phyloP scores from a whole-genome alignment of 2,888 invertebrate species.

The Buathra laborator region DNA sequence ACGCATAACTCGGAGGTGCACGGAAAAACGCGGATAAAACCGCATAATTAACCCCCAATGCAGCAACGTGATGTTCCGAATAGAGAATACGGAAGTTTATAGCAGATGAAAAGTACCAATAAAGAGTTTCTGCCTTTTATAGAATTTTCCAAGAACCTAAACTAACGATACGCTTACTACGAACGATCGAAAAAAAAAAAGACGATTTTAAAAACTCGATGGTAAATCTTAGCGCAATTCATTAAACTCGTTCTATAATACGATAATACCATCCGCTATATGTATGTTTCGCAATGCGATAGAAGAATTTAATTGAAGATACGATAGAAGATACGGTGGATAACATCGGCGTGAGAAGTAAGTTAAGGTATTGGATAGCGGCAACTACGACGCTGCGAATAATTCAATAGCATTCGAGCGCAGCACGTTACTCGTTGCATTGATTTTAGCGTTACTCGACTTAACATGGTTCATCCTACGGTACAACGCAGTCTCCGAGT shows the following conservation, averaged over 20 bases:
- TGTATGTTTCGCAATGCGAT: neutral
- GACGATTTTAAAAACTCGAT: too few relatives aligned
- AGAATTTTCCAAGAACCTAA: too few relatives aligned
- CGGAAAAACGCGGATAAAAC: too few relatives aligned
- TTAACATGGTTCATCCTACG: slow-evolving; percentile 32
- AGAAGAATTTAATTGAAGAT: slow-evolving; percentile 36
- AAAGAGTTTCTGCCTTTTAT: too few relatives aligned
- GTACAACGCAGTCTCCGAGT: neutral
- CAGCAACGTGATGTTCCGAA: too few relatives aligned
- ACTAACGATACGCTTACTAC: too few relatives aligned
- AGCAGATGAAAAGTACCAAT: too few relatives aligned
- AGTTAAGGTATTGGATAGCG: neutral
- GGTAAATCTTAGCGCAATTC: neutral
- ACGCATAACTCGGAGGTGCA: too few relatives aligned
- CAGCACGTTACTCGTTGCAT: slow-evolving; percentile 66
- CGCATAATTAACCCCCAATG: too few relatives aligned
- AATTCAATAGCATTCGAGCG: slow-evolving; percentile 30
- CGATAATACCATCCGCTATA: neutral
- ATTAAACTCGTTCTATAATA: neutral
- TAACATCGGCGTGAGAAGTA: neutral
- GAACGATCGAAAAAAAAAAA: too few relatives aligned
- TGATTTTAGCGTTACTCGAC: slow-evolving; percentile 69
- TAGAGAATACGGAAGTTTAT: too few relatives aligned
- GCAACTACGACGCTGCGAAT: slow-evolving; percentile 16
- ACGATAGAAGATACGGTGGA: too few relatives aligned